These are phyloP conservation scores for Pedicia rivosa DNA, from an alignment of 2,888 invertebrate species.

Conservation along the genomic window DNA sequence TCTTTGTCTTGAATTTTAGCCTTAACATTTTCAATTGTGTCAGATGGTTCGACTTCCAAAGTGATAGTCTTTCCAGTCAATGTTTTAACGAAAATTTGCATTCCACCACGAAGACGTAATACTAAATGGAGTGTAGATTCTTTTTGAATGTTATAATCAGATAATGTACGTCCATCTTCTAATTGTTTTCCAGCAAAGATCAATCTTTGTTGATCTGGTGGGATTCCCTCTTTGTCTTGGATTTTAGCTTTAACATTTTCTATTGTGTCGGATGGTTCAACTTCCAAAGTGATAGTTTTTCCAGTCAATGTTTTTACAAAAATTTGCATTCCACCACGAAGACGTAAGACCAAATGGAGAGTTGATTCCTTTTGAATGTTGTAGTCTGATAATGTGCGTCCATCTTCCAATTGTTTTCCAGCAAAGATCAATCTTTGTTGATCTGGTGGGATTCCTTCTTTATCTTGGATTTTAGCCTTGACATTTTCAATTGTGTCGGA, in stretches of 20 bases:
- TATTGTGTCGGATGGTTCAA: slow-evolving; percentile 83
- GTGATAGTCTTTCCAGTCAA: slow-evolving; percentile 88
- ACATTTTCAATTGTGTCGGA: slow-evolving; percentile 92
- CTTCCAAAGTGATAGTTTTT: slow-evolving; percentile 89
- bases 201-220: slow-evolving; percentile 73
- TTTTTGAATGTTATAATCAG: slow-evolving; percentile 92
- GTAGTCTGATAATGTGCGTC: slow-evolving; percentile 80
- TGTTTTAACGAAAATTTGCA: slow-evolving; percentile 97
- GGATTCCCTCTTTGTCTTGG: slow-evolving; percentile 80
- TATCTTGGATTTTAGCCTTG: slow-evolving; percentile 83
- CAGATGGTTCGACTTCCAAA: slow-evolving; percentile 81
- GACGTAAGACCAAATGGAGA: slow-evolving; percentile 82
- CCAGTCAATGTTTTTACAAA: slow-evolving; percentile 91
- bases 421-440: slow-evolving; percentile 85
- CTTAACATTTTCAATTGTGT: slow-evolving; percentile 91
- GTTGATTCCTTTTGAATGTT: slow-evolving; percentile 94
- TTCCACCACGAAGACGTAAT: slow-evolving; percentile 82
- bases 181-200: slow-evolving; percentile 93
- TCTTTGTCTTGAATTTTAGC: slow-evolving; percentile 86
- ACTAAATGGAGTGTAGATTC: slow-evolving; percentile 83
- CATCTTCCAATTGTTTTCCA: slow-evolving; percentile 90
- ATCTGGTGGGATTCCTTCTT: slow-evolving; percentile 83
- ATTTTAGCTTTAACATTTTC: slow-evolving; percentile 92
- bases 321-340: slow-evolving; percentile 96
- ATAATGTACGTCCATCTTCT: slow-evolving; percentile 85